A percentile compares a stretch with the other conserved stretches of the same genome.
Conservation (phyloP, 1,140 invertebrate genomes). For the Eubasilissa regina region DNA sequence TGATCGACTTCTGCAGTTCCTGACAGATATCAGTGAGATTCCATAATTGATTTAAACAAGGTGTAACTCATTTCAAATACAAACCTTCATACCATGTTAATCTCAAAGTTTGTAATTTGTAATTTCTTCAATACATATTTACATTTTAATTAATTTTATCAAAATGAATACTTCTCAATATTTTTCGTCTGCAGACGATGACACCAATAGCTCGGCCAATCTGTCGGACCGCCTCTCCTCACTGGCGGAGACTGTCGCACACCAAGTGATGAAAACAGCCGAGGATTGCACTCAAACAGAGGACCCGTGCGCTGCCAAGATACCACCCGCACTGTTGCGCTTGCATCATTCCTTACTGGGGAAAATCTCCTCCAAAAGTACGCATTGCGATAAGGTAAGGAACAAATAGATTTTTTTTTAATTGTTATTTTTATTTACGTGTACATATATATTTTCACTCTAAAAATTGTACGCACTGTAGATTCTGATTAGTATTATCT, state of each 20-base stretch:
- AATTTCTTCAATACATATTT: too few relatives aligned
- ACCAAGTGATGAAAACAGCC: conserved; percentile 34
- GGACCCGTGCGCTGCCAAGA: conserved; percentile 41
- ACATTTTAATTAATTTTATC: too few relatives aligned
- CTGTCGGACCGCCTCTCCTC: neutral
- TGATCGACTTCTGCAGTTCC: conserved; percentile 66
- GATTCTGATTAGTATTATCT: too few relatives aligned
- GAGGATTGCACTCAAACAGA: conserved; percentile 19
- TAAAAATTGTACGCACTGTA: too few relatives aligned
- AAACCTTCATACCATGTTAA: too few relatives aligned
- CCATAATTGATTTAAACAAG: neutral
- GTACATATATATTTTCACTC: too few relatives aligned
- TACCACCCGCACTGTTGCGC: conserved; percentile 29
- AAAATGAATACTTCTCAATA: neutral
- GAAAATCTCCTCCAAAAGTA: neutral
- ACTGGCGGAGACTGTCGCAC: conserved; percentile 15
- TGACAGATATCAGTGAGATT: conserved; percentile 66
- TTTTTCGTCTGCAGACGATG: neutral
- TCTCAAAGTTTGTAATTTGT: too few relatives aligned
- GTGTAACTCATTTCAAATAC: too few relatives aligned
- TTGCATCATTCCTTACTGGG: conserved; percentile 16
- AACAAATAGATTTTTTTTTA: neutral
- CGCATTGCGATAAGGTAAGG: conserved; percentile 14
- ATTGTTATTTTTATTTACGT: neutral
- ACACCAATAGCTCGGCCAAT: neutral